phyloP scores from a whole-genome alignment of 2,888 invertebrate species.

The Axea sp. region DNA sequence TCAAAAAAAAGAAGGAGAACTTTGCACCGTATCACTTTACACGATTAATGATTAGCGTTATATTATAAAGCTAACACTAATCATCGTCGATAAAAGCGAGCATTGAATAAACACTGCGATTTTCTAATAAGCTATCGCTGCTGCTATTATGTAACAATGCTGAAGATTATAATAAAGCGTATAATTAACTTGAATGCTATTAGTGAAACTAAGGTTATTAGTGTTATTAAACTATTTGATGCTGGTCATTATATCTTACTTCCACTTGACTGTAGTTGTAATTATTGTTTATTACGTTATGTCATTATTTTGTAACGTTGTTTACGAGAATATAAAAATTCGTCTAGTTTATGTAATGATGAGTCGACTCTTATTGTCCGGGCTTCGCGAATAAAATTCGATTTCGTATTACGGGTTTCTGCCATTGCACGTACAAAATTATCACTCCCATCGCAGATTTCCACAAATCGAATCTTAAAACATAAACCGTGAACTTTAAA shows the following conservation, averaged over 20 bases:
- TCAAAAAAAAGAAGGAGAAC: conserved; percentile 35
- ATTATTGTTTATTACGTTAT: conserved; percentile 10
- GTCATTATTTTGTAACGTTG: conserved; percentile 4
- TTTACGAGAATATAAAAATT: too few species aligned
- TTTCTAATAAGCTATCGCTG: conserved; percentile 37
- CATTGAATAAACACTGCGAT: conserved; percentile 25
- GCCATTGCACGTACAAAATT: too few species aligned
- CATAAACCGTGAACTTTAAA: too few species aligned
- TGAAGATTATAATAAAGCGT: conserved; percentile 31
- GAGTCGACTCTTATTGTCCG: too few species aligned
- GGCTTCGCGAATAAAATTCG: too few species aligned
- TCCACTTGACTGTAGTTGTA: not conserved
- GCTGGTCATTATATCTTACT: conserved; percentile 1
- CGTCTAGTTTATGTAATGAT: too few species aligned
- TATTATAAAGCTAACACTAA: conserved; percentile 38
- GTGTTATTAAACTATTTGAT: conserved; percentile 14
- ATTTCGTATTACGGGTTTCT: too few species aligned
- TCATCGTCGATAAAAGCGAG: conserved; percentile 41
- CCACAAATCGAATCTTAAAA: too few species aligned
- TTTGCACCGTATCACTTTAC: conserved; percentile 40
- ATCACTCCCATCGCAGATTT: too few species aligned
- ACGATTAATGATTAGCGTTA: conserved; percentile 36
- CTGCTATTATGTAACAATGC: conserved; percentile 25
- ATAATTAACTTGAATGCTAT: conserved; percentile 31
- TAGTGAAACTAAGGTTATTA: conserved; percentile 20